Conservation (phyloP, 1,140 invertebrate species). For the Drosophila lowei region DNA sequence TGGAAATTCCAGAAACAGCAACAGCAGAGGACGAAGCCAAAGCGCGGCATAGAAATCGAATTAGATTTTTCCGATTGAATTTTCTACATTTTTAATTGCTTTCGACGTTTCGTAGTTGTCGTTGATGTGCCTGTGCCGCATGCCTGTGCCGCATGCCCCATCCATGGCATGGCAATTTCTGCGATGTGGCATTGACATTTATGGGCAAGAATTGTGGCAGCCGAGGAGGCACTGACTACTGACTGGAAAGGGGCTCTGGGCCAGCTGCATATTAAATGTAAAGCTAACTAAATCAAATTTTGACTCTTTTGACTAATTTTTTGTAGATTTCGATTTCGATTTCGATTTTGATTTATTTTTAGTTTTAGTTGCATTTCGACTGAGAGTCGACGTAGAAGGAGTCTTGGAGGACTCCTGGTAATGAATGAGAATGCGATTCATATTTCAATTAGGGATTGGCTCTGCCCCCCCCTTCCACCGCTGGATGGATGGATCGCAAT, state of each 20-base stretch:
- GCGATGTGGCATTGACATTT: no score
- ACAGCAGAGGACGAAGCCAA: constrained; percentile 49
- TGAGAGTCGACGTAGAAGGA: no score
- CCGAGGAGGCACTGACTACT: neutral
- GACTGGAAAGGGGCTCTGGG: no score
- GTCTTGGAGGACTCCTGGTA: neutral
- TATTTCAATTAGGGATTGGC: constrained; percentile 29
- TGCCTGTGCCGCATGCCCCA: constrained; percentile 1
- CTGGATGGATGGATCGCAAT: constrained; percentile 7
- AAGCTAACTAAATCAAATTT: constrained; percentile 74
- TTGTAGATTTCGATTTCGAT: constrained; percentile 16
- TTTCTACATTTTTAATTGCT: constrained; percentile 82
- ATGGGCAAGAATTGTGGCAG: constrained; percentile 42
- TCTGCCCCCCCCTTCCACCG: neutral
- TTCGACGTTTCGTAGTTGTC: constrained; percentile 79
- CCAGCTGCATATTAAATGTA: constrained; percentile 75
- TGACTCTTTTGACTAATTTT: constrained; percentile 56
- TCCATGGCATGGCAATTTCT: no score
- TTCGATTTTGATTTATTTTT: no score
- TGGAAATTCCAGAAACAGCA: constrained; percentile 66
- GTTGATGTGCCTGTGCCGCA: constrained; percentile 31
- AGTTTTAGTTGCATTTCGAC: constrained; percentile 59
- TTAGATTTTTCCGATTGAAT: constrained; percentile 82
- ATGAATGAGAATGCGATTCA: constrained; percentile 9
- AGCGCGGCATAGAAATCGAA: constrained; percentile 80